Evolutionary conservation across 2,113 vertebrate species (phyloP), one percentile per base, ranked within the genome.

Genomic region (Gorsachius goisagi): DNA sequence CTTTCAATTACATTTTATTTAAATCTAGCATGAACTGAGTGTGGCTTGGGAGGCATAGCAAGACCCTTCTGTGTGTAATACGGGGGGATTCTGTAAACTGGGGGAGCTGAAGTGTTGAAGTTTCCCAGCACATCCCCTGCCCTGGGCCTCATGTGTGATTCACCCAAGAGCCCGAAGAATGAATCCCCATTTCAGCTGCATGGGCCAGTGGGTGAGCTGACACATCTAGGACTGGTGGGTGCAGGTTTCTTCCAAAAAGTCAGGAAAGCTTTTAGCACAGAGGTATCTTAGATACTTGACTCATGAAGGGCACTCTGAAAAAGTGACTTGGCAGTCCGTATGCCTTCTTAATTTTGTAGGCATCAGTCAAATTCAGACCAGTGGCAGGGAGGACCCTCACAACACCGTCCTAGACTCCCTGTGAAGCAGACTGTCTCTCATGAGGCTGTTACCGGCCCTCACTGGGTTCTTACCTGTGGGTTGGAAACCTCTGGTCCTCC

Each of bases 201-300:
- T 28, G 15, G 23, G 18, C 50, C n/a, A 52, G 8, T 0, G 0
- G 8, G 12, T 37, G 32, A 79, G 9, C 15, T 64, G 60, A 41
- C 0, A 3, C 5, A 67, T 75, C 19, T 19, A 33, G 32, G 5
- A 24, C 4, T 33, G 4, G 21, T n/a, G 24, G 35, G 16, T 74
- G 23, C 33, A 39, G 16, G 0, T 13, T 87, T 91, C 39, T 91
- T 63, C n/a, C 37, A 35, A 28, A 72, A 41, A 1, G 5, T 12
- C 4, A 45, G 9, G 12, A 28, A 66, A 11, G 19, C 24, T 88
- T 93, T 76, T 53, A 58, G 20, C 16, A 6, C 5, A 0, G 26
- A 39, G 7, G 4, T 69, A 20, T 5, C 5, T 49, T 49, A 47
- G 17, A 17, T 59, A 39, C 24, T 62, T 74, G 17, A 60, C 27